Conservation (phyloP, 2,797 vertebrate genomes). For the Dipus sagitta region DNA sequence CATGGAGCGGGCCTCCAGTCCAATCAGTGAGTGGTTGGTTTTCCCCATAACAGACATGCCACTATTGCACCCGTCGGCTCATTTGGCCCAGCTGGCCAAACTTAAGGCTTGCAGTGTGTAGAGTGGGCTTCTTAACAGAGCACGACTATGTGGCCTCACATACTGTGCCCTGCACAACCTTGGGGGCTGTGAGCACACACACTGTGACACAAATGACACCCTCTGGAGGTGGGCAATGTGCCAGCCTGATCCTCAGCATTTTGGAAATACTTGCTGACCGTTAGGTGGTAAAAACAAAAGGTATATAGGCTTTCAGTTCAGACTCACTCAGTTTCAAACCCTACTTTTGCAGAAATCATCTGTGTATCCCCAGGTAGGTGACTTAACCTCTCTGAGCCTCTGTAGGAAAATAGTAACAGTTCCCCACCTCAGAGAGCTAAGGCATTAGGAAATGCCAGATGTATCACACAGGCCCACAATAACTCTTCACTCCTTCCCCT, state of each 20-base stretch:
- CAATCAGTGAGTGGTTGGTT: too few relatives aligned
- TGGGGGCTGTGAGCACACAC: not conserved
- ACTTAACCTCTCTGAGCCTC: conserved; percentile 33
- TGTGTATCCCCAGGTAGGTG: not conserved
- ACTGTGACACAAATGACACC: fast-evolving
- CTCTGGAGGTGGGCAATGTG: not conserved
- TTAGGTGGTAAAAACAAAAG: not conserved
- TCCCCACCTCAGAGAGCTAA: not conserved
- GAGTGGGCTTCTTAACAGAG: too few relatives aligned
- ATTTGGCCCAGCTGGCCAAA: too few relatives aligned
- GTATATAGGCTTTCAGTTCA: not conserved
- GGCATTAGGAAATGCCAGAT: not conserved
- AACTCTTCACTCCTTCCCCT: not conserved
- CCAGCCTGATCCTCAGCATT: not conserved
- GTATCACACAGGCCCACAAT: not conserved
- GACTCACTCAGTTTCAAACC: not conserved
- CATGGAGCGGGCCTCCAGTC: too few relatives aligned
- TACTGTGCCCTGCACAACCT: too few relatives aligned
- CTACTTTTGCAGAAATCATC: not conserved
- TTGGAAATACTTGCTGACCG: not conserved
- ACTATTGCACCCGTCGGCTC: too few relatives aligned
- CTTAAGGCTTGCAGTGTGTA: too few relatives aligned
- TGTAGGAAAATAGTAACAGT: not conserved
- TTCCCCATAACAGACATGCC: too few relatives aligned
- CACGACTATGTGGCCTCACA: too few relatives aligned